Conservation (phyloP, 2,113 vertebrate genomes). For the Ailurus styani region DNA sequence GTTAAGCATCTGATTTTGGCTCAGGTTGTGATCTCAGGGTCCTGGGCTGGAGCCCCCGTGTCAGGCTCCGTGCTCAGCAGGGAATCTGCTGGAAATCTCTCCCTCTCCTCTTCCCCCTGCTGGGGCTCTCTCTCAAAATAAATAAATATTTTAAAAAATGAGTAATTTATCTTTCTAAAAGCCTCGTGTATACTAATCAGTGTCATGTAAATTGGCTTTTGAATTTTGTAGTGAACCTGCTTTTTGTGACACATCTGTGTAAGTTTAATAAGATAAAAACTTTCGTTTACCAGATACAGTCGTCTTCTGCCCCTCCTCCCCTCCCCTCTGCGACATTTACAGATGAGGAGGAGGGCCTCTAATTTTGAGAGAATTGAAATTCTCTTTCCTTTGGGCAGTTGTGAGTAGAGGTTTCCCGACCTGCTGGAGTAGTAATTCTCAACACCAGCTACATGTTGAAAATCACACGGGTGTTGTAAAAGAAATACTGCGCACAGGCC, state of each 20-base stretch:
- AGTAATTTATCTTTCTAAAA: conserved; percentile 27
- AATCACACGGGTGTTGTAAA: background rate
- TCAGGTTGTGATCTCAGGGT: background rate
- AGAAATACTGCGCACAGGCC: background rate
- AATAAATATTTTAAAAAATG: background rate
- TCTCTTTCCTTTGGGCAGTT: background rate
- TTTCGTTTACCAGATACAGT: background rate
- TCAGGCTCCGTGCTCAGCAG: background rate
- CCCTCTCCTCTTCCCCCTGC: no score
- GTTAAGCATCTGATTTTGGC: background rate
- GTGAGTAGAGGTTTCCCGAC: background rate
- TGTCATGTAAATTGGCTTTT: background rate
- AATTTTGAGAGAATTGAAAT: background rate
- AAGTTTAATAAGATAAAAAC: background rate
- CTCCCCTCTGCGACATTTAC: background rate
- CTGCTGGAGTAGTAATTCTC: background rate
- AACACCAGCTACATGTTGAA: background rate
- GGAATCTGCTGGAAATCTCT: background rate
- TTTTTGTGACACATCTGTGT: background rate
- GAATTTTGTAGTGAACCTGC: background rate
- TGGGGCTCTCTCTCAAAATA: background rate
- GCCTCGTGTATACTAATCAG: background rate
- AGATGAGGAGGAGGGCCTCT: background rate
- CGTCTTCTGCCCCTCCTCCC: background rate
- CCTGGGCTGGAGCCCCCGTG: background rate